Conservation (phyloP, 1,140 invertebrate species). For the Drosophila carrolli region DNA sequence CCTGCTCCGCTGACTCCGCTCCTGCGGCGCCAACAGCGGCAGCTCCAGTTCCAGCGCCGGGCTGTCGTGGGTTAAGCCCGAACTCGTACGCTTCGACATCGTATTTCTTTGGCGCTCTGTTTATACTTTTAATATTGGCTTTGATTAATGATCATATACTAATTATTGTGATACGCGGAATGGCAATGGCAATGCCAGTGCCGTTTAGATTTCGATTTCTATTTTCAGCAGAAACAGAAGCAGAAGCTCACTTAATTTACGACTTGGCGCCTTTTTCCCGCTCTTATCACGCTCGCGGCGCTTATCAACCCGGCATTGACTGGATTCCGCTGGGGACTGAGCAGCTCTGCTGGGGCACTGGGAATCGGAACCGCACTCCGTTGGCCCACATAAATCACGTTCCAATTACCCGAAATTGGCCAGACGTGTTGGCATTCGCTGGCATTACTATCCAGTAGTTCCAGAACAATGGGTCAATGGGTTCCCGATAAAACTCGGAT, state of each 20-base stretch:
- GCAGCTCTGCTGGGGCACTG: conserved; percentile 21
- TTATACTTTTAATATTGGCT: conserved; percentile 24
- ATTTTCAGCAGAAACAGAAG: background rate
- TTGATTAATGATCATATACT: conserved; percentile 41
- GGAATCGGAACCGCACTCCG: conserved; percentile 30
- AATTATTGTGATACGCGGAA: conserved; percentile 52
- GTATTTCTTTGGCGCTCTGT: conserved; percentile 21
- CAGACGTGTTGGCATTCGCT: conserved; percentile 70
- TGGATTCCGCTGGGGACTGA: conserved; percentile 15
- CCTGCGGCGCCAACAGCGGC: conserved; percentile 59
- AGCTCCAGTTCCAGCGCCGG: conserved; percentile 51
- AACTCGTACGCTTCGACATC: conserved; percentile 59
- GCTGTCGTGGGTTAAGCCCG: conserved; percentile 47
- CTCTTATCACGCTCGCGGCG: conserved; percentile 53
- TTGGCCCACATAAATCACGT: conserved; percentile 74
- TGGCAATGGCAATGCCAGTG: conserved; percentile 22
- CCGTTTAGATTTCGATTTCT: conserved; percentile 19
- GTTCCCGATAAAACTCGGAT: conserved; percentile 15
- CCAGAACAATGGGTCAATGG: conserved; percentile 24
- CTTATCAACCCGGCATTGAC: conserved; percentile 58
- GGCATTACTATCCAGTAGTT: conserved; percentile 32
- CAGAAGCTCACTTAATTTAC: conserved; percentile 45
- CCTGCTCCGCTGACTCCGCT: conserved; percentile 47
- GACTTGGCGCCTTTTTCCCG: conserved; percentile 55
- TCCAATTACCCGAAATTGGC: conserved; percentile 60